Base-by-base conservation (phyloP, 1,140 invertebrate species). In the Ceratosolen fusciceps region DNA sequence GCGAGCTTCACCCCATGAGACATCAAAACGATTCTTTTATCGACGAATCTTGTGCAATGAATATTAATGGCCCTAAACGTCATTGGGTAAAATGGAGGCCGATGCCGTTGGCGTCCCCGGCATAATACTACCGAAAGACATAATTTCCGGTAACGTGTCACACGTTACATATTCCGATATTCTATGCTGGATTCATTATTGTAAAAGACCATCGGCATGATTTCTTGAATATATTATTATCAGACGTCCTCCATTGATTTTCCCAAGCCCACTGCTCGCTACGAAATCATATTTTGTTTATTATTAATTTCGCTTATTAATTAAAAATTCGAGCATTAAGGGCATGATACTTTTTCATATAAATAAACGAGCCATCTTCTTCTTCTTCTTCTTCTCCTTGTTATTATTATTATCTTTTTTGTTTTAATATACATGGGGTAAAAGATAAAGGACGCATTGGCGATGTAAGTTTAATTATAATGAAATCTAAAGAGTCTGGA, bases 1-100 rank as follows among this genome's bases (percentile, higher is more conserved):
- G 24, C 26, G 12, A 65, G 58, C 34, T 21, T 58, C 43, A 24
- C n/a, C 47, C 70, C 60, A 14, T 56, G 47, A 74, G 58, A 79
- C 43, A 74, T 74, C 34, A n/a, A 67, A 79, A 73, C 58, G 79
- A 70, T 81, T 81, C 58, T 79, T 79, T 72, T 75, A 79, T 79
- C 80, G 73, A 52, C 56, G 58, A 82, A 82, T 80, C 72, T 73
- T 58, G 74, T 67, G 47, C 77, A 80, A 82, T 79, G 77, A 82
- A 82, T 82, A 80, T 80, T 82, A 82, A 82, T 74, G 62, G 49
- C n/a, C 62, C 34, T 79, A 67, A 74, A 79, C 78, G 72, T 79
- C 72, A 74, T 79, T 79, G 24, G 54, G 62, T 56, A 14, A 43
- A 74, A 79, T 74, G 34, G 60, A 79, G 78, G 52, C 49, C 49